Evolutionary conservation across 2,113 vertebrate genomes (phyloP).

Genomic region (Panthera uncia): DNA sequence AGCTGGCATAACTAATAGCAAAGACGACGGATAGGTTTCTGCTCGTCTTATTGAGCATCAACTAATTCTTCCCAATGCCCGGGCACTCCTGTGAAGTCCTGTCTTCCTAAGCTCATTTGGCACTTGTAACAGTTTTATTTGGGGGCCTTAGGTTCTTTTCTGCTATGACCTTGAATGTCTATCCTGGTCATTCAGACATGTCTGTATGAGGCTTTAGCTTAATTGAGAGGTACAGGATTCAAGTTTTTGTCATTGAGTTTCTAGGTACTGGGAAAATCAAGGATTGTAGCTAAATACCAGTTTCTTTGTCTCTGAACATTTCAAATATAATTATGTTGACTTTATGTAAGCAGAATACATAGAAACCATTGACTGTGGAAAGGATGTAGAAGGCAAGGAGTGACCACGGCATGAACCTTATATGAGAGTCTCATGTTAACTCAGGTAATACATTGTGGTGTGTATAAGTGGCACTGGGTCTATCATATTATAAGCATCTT

Average conservation of each 20-base stretch:
- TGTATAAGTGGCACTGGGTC: not conserved
- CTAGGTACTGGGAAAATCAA: not conserved
- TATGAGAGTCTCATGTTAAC: not conserved
- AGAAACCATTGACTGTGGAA: not conserved
- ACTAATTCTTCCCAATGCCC: not conserved
- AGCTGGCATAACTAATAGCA: not conserved
- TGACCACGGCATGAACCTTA: not conserved
- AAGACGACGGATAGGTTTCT: not conserved
- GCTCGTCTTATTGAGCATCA: not conserved
- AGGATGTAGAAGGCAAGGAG: not conserved
- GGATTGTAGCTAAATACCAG: not conserved
- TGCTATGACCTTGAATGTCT: not conserved
- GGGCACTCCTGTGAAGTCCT: not conserved
- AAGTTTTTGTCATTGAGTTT: not conserved
- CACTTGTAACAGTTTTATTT: not conserved
- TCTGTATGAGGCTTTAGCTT: not conserved
- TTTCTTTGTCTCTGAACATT: not conserved
- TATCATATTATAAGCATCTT: not conserved
- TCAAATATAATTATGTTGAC: not conserved
- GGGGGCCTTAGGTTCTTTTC: not conserved
- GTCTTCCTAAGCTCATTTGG: not conserved
- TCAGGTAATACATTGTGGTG: not conserved
- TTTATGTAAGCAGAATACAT: not conserved
- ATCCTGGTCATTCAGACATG: not conserved
- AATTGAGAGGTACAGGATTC: not conserved